Base-by-base conservation (phyloP, 2,113 vertebrate species). In the Podilymbus podiceps region DNA sequence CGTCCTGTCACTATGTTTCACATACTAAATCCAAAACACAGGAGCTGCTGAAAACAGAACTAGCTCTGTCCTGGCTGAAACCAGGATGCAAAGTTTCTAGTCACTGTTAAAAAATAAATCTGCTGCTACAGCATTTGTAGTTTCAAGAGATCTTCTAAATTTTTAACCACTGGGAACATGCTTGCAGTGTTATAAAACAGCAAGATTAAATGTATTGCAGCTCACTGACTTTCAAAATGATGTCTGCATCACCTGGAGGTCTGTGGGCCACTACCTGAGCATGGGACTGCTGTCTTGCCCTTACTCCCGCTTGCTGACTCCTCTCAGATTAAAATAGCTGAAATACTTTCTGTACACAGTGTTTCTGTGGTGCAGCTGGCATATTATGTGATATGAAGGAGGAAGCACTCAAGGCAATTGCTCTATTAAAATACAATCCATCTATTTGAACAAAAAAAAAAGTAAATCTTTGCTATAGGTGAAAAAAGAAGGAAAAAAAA, bases 161-260 rank as follows among this genome's bases (percentile, higher is more conserved):
- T 88, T n/a, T 58, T 50, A 68, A 6, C 44, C 44, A 38, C 13
- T 1, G 28, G 53, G 31, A 73, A 35, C 1, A 0, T 63, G 35
- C 59, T 76, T 76, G 47, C 15, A 20, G 56, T 75, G n/a, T 12
- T 67, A 11, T 21, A 42, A 42, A 76, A 73, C 23, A 49, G 64
- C 49, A 77, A 27, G 33, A 30, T 58, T 47, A 58, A 44, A 72
- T 31, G 44, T 40, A 8, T 67, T 58, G 86, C 47, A 44, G 63
- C 38, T 76, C 47, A 28, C 20, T 79, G 63, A 31, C 42, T 76
- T 33, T 55, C 33, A 42, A 60, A 75, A 60, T 30, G 42, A 66
- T 0, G 2, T 25, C 42, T 42, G 11, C 1, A 2, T 56, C 42
- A 63, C 3, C 1, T 31, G 52, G 66, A 55, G 24, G 35, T 52